Base-by-base conservation (phyloP, 2,797 vertebrate genomes). In the Florisuga fusca region DNA sequence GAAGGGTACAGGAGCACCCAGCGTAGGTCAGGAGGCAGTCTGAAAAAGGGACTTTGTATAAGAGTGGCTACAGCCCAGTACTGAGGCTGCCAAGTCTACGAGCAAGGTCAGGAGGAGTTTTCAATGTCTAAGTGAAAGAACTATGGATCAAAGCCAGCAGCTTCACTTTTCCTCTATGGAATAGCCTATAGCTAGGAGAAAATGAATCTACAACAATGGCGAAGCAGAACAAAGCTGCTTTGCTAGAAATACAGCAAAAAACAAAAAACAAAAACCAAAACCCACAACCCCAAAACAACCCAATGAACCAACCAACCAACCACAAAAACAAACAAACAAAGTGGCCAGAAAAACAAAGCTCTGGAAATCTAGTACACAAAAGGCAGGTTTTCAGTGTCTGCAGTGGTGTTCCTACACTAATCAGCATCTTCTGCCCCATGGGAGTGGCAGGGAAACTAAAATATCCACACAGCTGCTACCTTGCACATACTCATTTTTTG, bases 191-290 rank as follows among this genome's bases (percentile, higher is more conserved):
- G 79, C 15, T 62, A 29, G 1, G 10, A 75, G 54, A 81, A 95
- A 92, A 88, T 25, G 26, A 76, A 41, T 41, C 38, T 29, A 59
- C 9, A 17, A 9, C 48, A 90, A 80, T 16, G 41, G 22, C 18
- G 90, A 93, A 80, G 25, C 62, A 92, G 71, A 93, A 86, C 17
- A 86, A 86, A 76, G 62, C 38, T 62, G 45, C 29, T 87, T 64
- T 78, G 45, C 31, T 72, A 36, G 43, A 88, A 53, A 58, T 10
- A 25, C 1, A 91, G 61, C 27, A 25, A 16, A 10, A 63, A 46
- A 25, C 14, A 10, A 72, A 54, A 26, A 38, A 12, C 12, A 41
- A 41, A 41, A 41, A 41, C 36, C 10, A 38, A 38, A 38, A 38
- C 10, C 36, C 36, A 36, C 38, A 41, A 41, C 5, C 38, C 38